Base-by-base conservation (phyloP, 2,113 vertebrate genomes). In the Dunckerocampus dactyliophorus region DNA sequence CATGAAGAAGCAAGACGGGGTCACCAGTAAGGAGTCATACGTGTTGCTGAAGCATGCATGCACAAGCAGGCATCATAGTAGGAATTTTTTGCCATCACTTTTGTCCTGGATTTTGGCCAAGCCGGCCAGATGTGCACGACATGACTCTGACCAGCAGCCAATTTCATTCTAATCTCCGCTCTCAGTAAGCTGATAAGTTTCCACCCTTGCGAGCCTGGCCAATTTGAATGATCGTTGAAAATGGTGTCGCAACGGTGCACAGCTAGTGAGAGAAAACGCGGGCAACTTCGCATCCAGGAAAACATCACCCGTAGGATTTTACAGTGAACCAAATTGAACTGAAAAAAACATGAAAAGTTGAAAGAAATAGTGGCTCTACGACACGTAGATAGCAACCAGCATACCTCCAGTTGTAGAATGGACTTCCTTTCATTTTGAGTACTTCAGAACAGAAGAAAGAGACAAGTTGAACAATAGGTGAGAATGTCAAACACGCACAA, bases 381-480 rank as follows among this genome's bases (percentile, higher is more conserved):
- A 62, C 61, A 72, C 72, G 77, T 78, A 83, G 71, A 80, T 76
- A 72, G 82, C 70, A 86, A 81, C 78, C 85, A 86, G 78, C 87
- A 80, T 88, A 90, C 88, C 88, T 90, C 82, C 86, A 83, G 75
- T 81, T 84, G 84, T 73, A 83, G 87, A 85, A 83, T 74, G 83
- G 82, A 71, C 74, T 84, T 88, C 85, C 85, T 86, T 88, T 90
- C 89, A 90, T 86, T 89, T 88, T 87, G 89, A 88, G 77, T 82
- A 90, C 88, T 90, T 85, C 45, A 84, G 81, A 87, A 86, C 62
- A 79, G 77, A 84, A 80, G 74, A 78, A 79, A 87, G 69, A 87
- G 59, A 88, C 67, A 86, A 60, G 66, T 85, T 85, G 74, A 77
- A 72, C 82, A 55, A 28, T 65, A 72, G 17, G 16, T 64, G 58